Evolutionary conservation across 2,888 invertebrate species (phyloP).

Genomic region (Liodrosophila aerea): DNA sequence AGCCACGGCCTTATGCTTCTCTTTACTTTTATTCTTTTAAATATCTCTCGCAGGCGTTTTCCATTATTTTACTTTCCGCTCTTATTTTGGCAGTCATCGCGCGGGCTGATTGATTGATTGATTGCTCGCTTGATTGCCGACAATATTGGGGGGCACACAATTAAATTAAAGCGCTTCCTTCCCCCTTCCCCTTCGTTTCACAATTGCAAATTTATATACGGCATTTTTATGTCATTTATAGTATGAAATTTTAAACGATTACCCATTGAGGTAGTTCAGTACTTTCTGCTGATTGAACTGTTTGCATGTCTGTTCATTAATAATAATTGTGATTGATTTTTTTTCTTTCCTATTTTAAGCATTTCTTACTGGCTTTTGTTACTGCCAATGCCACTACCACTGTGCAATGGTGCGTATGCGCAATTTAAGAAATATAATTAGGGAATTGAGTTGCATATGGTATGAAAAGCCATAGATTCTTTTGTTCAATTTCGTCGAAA

Average conservation of each 20-base stretch:
- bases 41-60: constrained; percentile 39
- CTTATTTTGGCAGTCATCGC: constrained; percentile 48
- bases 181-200: too few species aligned
- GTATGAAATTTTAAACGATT: constrained; percentile 7
- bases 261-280: constrained; percentile 5
- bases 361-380: neutral
- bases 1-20: too few species aligned
- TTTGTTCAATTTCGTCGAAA: neutral
- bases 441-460: constrained; percentile 1
- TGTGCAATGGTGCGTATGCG: constrained; percentile 25
- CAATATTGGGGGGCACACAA: constrained; percentile 34
- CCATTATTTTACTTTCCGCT: neutral
- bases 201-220: too few species aligned
- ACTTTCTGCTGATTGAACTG: constrained; percentile 1
- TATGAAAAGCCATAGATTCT: neutral
- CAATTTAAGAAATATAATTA: constrained; percentile 22
- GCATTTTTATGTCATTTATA: constrained; percentile 20
- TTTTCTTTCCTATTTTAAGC: neutral
- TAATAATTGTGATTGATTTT: constrained; percentile 43
- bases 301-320: constrained; percentile 25
- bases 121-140: constrained; percentile 53
- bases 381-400: too few species aligned
- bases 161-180: constrained; percentile 52
- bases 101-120: constrained; percentile 55
- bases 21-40: constrained; percentile 33